Base-by-base conservation (phyloP, 2,113 vertebrate species). In the Sinocyclocheilus anshuiensis region DNA sequence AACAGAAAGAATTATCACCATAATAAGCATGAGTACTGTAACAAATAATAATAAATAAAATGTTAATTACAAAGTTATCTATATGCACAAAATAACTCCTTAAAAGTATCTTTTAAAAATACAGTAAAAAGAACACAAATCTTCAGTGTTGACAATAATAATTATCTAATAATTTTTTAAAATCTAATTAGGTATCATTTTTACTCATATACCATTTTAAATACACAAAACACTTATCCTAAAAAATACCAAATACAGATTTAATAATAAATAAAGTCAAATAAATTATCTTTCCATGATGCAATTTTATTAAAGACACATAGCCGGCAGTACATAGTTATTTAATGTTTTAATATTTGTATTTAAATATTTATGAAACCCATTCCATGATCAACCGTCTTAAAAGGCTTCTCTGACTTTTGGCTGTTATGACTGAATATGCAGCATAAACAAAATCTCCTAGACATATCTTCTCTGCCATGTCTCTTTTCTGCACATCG, bases 231-330 rank as follows among this genome's bases (percentile, higher is more conserved):
- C 45, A 48, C 45, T 11, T 45, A 45, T 45, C 42, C 42, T 45
- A 45, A 48, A 12, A 36, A 48, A 45, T 45, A 45, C 45, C 45
- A 45, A 10, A 45, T 45, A 45, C 9, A 45, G 9, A 11, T 45
- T 48, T 45, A 45, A 10, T 48, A 12, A 48, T 48, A 48, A 48
- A 48, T 45, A 45, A 10, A 12, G 45, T 48, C 45, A 48, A 48
- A 48, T 3, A 48, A 48, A 48, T 48, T 12, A 48, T 48, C 45
- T 48, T 48, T 48, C 42, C 10, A 20, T 24, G 6, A n/a, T 59
- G 36, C 18, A 67, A 42, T 74, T 82, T 85, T 71, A 29, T 86
- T 72, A 10, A 77, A 67, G 74, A 63, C n/a, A 71, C 29, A 9
- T 59, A 36, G 6, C 24, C 16, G 1, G 39, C 69, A 24, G 39